phyloP scores from a whole-genome alignment of 2,888 invertebrate genomes.

The Platycheirus albimanus region DNA sequence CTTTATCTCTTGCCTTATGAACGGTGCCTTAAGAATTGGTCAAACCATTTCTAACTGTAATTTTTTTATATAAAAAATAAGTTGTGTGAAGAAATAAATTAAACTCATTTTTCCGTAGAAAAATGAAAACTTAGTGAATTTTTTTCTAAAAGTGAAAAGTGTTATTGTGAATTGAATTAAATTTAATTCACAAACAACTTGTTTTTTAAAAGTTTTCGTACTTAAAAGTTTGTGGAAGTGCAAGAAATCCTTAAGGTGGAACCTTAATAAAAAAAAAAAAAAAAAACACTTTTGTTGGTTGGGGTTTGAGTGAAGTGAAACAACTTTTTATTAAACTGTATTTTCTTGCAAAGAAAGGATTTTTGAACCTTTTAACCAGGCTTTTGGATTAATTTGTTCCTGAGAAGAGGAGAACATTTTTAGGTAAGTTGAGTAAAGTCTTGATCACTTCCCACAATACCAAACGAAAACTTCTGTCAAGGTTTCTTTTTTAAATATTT shows the following conservation, averaged over 20 bases:
- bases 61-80: constrained; percentile 1
- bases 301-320: constrained; percentile 28
- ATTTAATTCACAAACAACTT: background rate
- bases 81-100: constrained; percentile 5
- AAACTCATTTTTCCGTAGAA: constrained; percentile 1
- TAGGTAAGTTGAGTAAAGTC: constrained; percentile 32
- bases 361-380: constrained; percentile 3
- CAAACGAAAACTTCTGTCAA: background rate
- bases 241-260: constrained; percentile 32
- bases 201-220: background rate
- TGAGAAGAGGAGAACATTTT: constrained; percentile 23
- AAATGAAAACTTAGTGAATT: constrained; percentile 30
- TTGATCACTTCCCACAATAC: background rate
- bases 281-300: no score
- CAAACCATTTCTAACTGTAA: constrained; percentile 24
- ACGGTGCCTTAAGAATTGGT: constrained; percentile 60
- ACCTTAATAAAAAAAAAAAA: background rate
- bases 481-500: constrained; percentile 22
- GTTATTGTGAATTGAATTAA: constrained; percentile 3
- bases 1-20: constrained; percentile 47
- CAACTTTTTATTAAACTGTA: constrained; percentile 6
- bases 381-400: constrained; percentile 55
- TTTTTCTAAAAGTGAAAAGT: background rate
- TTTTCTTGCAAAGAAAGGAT: constrained; percentile 10
- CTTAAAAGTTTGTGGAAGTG: constrained; percentile 9